These are phyloP conservation scores for Ctenochaetus hawaiiensis DNA, from an alignment of 2,797 vertebrate genomes.

Conservation along the genomic window DNA sequence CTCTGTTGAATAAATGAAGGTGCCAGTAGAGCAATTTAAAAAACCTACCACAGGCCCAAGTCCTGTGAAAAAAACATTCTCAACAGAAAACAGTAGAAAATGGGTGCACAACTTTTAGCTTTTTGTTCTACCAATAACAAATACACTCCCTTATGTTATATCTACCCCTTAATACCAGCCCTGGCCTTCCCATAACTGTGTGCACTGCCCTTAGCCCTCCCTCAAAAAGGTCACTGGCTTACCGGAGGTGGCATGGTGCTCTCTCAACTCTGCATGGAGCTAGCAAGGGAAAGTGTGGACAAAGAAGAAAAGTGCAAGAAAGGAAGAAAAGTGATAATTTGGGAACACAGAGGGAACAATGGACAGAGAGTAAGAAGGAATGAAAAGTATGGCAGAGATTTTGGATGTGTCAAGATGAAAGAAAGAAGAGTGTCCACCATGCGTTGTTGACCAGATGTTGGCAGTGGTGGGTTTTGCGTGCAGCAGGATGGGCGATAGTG, in stretches of 20 bases:
- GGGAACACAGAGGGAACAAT: conserved; percentile 26
- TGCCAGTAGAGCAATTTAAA: neutral
- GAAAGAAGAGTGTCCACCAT: conserved; percentile 51
- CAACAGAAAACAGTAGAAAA: neutral
- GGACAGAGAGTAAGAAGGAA: conserved; percentile 39
- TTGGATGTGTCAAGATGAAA: conserved; percentile 29
- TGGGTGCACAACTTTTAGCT: neutral
- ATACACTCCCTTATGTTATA: neutral
- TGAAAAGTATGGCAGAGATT: conserved; percentile 29
- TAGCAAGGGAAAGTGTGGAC: conserved; percentile 61
- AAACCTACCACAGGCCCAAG: neutral
- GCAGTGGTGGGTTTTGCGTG: conserved; percentile 69
- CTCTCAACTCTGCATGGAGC: conserved; percentile 94
- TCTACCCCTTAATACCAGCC: conserved; percentile 6
- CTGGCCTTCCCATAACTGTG: conserved; percentile 20
- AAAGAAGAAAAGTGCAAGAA: conserved; percentile 59
- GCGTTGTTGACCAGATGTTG: conserved; percentile 74
- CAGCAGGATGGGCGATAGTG: conserved; percentile 56
- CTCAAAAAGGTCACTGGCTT: conserved; percentile 85
- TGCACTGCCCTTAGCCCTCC: conserved; percentile 37
- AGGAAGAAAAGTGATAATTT: conserved; percentile 42
- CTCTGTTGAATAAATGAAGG: neutral
- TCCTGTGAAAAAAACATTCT: neutral
- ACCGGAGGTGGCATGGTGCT: conserved; percentile 91
- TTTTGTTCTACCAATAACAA: neutral